These are phyloP conservation scores for Sitta carolinensis DNA, from an alignment of 2,797 vertebrate genomes.

Conservation along the genomic window DNA sequence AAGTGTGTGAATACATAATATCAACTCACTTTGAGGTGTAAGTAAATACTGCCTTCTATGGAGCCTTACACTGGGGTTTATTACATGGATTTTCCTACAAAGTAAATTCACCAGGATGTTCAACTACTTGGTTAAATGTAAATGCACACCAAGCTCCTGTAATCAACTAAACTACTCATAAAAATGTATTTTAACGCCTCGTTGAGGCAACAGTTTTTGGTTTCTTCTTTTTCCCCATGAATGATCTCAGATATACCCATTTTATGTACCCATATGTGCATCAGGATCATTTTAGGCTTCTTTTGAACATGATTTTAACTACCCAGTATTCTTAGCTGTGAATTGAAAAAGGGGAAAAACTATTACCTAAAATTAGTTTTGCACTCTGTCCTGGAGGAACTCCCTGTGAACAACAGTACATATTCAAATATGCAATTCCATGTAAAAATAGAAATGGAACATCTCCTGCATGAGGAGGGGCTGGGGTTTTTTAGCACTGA, in stretches of 20 bases:
- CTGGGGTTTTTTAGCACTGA: not conserved
- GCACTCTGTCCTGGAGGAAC: not conserved
- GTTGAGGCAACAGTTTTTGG: not conserved
- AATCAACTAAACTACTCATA: not conserved
- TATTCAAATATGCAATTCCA: not conserved
- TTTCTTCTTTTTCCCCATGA: not conserved
- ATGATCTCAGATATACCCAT: not conserved
- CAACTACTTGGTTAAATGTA: not conserved
- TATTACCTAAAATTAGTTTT: not conserved
- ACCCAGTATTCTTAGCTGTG: not conserved
- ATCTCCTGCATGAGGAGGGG: not conserved
- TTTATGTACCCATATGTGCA: not conserved
- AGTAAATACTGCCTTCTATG: not conserved
- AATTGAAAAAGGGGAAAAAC: not conserved
- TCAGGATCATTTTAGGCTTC: not conserved
- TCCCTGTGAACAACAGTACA: not conserved
- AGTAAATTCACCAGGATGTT: not conserved
- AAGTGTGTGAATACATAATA: not conserved
- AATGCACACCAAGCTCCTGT: not conserved
- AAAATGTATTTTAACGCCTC: not conserved
- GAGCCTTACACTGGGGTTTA: not conserved
- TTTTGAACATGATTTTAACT: not conserved
- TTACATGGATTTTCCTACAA: not conserved
- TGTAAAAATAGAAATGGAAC: constrained; percentile 4
- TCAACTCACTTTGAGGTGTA: not conserved